Percentiles rank a stretch among this genome's conserved stretches.
phyloP scores from a whole-genome alignment of 2,113 vertebrate genomes.

The Copsychus sechellarum region DNA sequence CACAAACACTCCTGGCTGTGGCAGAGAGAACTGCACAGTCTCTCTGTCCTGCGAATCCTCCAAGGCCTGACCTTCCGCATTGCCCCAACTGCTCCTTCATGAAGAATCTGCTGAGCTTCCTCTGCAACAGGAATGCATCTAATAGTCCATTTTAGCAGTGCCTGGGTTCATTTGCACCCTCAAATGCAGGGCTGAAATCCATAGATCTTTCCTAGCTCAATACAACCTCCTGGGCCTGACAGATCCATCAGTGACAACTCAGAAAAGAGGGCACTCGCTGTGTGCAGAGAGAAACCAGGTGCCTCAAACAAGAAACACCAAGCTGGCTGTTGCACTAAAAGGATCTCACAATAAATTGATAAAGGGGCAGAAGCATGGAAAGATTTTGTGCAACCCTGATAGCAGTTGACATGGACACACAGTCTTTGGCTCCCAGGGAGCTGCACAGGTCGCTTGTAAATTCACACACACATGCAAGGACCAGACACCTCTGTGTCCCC shows the following conservation, averaged over 20 bases:
- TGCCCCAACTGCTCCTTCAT: neutral
- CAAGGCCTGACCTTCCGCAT: neutral
- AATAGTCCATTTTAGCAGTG: conserved; percentile 55
- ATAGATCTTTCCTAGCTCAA: conserved; percentile 64
- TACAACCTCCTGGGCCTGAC: conserved; percentile 55
- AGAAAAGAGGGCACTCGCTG: neutral
- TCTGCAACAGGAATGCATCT: neutral
- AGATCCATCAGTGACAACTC: conserved; percentile 41
- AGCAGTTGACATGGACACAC: fast-evolving
- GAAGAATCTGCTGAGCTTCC: neutral
- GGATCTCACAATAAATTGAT: neutral
- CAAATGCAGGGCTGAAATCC: conserved; percentile 50
- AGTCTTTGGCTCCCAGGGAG: neutral
- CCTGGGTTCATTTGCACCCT: conserved; percentile 9
- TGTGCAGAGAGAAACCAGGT: neutral
- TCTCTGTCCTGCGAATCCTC: neutral
- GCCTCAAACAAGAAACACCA: neutral
- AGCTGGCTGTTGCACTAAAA: neutral
- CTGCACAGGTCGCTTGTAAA: neutral
- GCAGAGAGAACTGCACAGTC: neutral
- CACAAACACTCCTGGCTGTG: neutral
- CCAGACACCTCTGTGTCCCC: neutral
- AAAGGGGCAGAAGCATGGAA: neutral
- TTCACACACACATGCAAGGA: neutral
- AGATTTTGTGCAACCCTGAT: neutral